phyloP scores from a whole-genome alignment of 2,797 vertebrate species.

The Urophycis tenuis region DNA sequence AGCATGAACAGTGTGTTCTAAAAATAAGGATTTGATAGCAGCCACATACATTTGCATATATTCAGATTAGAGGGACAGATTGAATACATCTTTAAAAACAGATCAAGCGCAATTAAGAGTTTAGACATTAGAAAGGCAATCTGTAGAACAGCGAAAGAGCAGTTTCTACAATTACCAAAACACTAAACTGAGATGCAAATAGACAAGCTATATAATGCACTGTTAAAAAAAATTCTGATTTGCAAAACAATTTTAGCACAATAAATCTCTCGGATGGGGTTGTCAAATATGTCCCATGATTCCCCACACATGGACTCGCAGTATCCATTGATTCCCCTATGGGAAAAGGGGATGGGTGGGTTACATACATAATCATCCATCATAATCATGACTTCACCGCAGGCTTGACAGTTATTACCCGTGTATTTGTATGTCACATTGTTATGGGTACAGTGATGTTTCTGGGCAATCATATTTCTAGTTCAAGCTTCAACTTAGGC shows the following conservation, averaged over 20 bases:
- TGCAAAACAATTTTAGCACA: background rate
- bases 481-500: background rate
- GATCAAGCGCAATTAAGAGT: background rate
- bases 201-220: background rate
- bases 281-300: background rate
- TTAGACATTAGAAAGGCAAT: background rate
- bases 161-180: background rate
- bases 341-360: background rate
- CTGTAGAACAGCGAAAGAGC: background rate
- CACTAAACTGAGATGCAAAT: background rate
- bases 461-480: background rate
- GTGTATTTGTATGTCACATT: background rate
- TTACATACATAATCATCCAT: background rate
- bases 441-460: background rate
- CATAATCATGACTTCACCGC: too few relatives aligned
- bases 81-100: background rate
- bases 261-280: background rate
- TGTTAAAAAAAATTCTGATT: background rate
- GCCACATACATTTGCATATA: conserved; percentile 3
- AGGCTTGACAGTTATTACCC: background rate
- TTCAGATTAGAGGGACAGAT: conserved; percentile 14
- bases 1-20: conserved; percentile 61
- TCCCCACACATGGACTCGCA: background rate
- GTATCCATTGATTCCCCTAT: background rate
- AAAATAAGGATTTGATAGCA: background rate